A percentile compares a stretch with the other conserved stretches of the same genome.
phyloP scores from a whole-genome alignment of 1,140 invertebrate species.

The Caenorhabditis latens region DNA sequence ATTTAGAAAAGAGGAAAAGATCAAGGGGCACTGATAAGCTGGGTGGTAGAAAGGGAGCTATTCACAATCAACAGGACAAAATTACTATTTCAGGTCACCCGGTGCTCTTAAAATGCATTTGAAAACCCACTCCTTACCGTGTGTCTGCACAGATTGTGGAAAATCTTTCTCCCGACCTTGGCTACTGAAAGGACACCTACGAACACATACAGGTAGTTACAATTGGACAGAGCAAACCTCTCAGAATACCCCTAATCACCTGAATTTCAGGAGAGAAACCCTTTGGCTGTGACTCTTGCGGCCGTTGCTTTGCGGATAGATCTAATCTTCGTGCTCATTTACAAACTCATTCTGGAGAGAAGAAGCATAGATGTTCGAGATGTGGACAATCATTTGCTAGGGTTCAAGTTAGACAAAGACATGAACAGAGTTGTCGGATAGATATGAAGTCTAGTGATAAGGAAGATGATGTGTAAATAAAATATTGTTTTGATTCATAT shows the following conservation, averaged over 20 bases:
- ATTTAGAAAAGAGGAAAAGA: background rate
- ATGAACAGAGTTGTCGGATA: constrained; percentile 19
- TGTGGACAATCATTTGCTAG: constrained; percentile 33
- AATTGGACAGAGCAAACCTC: background rate
- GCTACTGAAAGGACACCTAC: constrained; percentile 31
- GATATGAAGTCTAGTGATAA: background rate
- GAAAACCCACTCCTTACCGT: constrained; percentile 18
- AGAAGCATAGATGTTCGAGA: constrained; percentile 34
- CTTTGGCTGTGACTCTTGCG: constrained; percentile 95
- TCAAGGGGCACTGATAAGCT: background rate
- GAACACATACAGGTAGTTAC: constrained; percentile 17
- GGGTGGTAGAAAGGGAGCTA: background rate
- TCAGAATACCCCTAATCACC: too few species aligned
- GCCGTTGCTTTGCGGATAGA: constrained; percentile 95
- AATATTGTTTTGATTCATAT: too few species aligned
- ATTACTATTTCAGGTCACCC: background rate
- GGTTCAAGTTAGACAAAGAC: constrained; percentile 16
- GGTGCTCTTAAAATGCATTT: constrained; percentile 40
- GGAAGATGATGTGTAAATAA: background rate
- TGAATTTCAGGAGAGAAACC: constrained; percentile 90
- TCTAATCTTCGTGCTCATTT: constrained; percentile 96
- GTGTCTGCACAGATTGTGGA: constrained; percentile 20
- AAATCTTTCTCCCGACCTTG: constrained; percentile 39
- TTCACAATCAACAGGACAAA: too few species aligned
- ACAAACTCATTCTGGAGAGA: constrained; percentile 87